Percentiles rank a stretch among this genome's conserved stretches.
phyloP scores from a whole-genome alignment of 1,140 invertebrate genomes.

The Calliopsis andreniformis region DNA sequence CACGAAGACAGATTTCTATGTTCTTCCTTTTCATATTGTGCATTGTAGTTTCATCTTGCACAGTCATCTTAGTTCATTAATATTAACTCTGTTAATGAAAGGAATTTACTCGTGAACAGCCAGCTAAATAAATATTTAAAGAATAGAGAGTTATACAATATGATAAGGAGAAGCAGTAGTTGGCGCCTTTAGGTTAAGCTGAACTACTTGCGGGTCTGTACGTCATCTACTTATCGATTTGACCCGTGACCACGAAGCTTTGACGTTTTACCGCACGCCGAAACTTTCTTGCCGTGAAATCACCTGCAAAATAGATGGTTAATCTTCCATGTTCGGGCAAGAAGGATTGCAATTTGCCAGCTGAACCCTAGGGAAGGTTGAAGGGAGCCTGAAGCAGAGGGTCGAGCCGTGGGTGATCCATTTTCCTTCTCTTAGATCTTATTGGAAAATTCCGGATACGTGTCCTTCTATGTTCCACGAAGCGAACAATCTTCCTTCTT shows the following conservation, averaged over 20 bases:
- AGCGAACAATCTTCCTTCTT: not conserved
- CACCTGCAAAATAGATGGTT: conserved; percentile 46
- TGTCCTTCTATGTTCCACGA: not conserved
- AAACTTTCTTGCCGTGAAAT: conserved; percentile 38
- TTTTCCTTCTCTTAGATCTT: not conserved
- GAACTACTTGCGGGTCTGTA: no score
- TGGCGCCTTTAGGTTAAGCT: no score
- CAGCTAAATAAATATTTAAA: no score
- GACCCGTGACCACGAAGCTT: conserved; percentile 7
- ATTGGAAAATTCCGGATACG: conserved; percentile 10
- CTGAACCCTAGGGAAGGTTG: conserved; percentile 25
- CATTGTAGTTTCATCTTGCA: no score
- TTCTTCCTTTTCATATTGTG: no score
- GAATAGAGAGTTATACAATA: no score
- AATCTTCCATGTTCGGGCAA: conserved; percentile 31
- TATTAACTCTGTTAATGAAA: no score
- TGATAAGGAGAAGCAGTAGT: no score
- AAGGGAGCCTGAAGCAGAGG: not conserved
- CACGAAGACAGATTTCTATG: no score
- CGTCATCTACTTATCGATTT: conserved; percentile 39
- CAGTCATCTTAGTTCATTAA: no score
- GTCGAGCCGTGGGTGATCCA: not conserved
- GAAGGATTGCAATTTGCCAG: conserved; percentile 29
- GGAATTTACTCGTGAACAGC: no score
- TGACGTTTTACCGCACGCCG: conserved; percentile 32